Percentiles rank a stretch among this genome's conserved stretches.
Conservation (phyloP, 2,113 vertebrate species). For the Hemibagrus wyckioides region DNA sequence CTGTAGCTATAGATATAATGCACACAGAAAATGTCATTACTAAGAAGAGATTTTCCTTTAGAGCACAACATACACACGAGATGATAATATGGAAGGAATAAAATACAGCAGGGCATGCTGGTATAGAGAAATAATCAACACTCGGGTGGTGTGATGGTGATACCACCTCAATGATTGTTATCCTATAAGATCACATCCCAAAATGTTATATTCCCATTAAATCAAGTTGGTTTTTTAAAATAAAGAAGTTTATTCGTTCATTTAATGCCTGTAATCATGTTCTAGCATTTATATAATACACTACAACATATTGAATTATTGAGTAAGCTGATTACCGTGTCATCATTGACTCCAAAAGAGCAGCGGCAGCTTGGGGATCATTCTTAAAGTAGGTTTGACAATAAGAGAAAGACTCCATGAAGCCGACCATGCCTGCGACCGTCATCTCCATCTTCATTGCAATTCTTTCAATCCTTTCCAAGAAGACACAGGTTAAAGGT, state of each 20-base stretch:
- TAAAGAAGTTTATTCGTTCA: neutral
- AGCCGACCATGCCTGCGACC: conserved; percentile 68
- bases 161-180: neutral
- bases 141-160: neutral
- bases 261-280: neutral
- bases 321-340: conserved; percentile 66
- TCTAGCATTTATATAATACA: neutral
- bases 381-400: conserved; percentile 70
- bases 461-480: conserved; percentile 72
- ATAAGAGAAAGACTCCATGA: conserved; percentile 71
- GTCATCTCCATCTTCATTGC: conserved; percentile 61
- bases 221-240: neutral
- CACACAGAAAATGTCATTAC: neutral
- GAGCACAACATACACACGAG: neutral
- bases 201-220: neutral
- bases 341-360: conserved; percentile 68
- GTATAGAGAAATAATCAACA: neutral
- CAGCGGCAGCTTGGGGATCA: conserved; percentile 66
- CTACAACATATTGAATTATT: neutral
- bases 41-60: neutral
- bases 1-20: neutral
- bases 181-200: neutral
- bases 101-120: neutral
- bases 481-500: neutral
- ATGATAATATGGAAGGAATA: neutral